Base-by-base conservation (phyloP, 2,888 invertebrate species). In the Eupsilia transversa region DNA sequence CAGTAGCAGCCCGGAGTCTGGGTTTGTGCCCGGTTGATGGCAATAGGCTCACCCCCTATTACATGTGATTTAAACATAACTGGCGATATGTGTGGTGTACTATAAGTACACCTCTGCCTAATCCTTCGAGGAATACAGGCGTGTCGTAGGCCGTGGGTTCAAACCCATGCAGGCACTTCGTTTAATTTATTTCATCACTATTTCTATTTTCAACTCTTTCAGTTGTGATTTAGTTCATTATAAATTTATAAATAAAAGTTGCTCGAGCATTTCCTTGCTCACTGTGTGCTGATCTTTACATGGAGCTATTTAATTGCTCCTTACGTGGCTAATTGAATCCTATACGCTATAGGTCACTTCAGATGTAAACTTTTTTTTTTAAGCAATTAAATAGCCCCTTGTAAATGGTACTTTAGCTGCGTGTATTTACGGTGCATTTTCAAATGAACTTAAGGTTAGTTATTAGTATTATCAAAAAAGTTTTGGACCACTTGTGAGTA, bases 351-450 rank as follows among this genome's bases (percentile, higher is more conserved):
- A 17, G 46, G 46, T 20, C 46, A 20, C 46, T 46, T 46, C 41
- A 4, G 49, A 49, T 23, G 2, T 49, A 9, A 49, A 9, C 23
- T 6, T 33, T 35, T 59, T 59, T 14, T n/a, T 1, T 38, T 38
- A 7, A 43, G 0, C n/a, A 27, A 41, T 41, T 27, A 41, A 41
- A 27, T 27, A 27, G 5, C 38, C 20, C 61, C 0, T 20, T 63
- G 20, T 63, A 43, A 41, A 54, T 20, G 1, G 23, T 30, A 65
- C 67, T 23, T 27, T 68, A 6, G 23, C 3, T 10, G 14, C 14
- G 5, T 66, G 35, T 35, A 69, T 46, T 69, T 69, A 69, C 35
- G 66, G 35, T 66, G 69, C 67, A 66, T 69, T 69, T 69, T 41
- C 41, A 9, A n/a, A 54, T 54, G 41, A 27, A 33, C 20, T 33